Evolutionary conservation across 2,888 invertebrate species (phyloP), one percentile per base, ranked within the genome.

Genomic region (Dynastes grantii): DNA sequence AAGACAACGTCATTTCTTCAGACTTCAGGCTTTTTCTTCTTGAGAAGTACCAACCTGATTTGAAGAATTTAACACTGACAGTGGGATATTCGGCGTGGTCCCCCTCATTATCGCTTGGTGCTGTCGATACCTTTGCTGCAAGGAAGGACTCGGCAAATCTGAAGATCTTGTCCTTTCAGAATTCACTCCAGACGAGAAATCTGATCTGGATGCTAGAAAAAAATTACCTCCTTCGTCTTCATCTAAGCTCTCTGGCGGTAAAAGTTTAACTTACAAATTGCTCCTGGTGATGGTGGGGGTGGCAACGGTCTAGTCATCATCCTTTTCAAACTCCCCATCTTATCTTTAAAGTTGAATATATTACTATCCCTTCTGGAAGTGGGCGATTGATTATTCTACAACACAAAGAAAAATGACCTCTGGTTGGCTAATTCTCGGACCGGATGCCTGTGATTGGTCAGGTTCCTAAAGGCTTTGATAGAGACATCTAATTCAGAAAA

Each of bases 111-210:
- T 89, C 51, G 91, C 89, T 85, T 91, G 92, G 83, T 92, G 92
- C 82, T 91, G 91, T 55, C 90, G 89, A 83, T 92, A 92, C 63
- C 92, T 88, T 83, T 92, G 90, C 83, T 92, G 92, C 67, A 92
- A 85, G 8, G 87, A 87, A 49, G 88, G 87, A 83, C 88, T 89
- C 2, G 88, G 87, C 80, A 81, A 81, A 79, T 80, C 85, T 9
- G 79, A 63, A 53, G 64, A 81, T 40, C 83, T 83, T 63, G 81
- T 83, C 49, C 84, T 83, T 73, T 85, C 84, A 5, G 85, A 83
- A 51, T 81, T 79, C 6, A 22, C 2, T n/a, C 86, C 84, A 80
- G 84, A 85, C 32, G 84, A 82, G 64, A 85, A 83, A 65, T 87
- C 86, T 27, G 87, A 85, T 76, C 85, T 81, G 27, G 85, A 81